phyloP scores from a whole-genome alignment of 1,140 invertebrate species.

The Ephestia elutella region DNA sequence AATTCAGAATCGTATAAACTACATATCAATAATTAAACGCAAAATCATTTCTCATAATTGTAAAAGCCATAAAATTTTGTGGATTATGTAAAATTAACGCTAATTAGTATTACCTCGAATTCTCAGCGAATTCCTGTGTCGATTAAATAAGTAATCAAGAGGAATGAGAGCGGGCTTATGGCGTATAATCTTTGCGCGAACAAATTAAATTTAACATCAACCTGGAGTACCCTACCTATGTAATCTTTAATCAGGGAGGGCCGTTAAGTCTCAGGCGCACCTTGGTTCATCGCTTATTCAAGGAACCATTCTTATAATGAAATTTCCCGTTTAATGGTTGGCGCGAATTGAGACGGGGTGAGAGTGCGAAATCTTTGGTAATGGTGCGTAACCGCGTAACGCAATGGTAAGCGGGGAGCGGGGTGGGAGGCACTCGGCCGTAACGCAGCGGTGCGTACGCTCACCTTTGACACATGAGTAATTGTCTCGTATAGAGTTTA shows the following conservation, averaged over 20 bases:
- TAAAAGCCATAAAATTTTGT: background rate
- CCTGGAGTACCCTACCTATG: slow-evolving; percentile 15
- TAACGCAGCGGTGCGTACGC: slow-evolving; percentile 9
- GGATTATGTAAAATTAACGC: slow-evolving; percentile 6
- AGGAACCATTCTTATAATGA: slow-evolving; percentile 51
- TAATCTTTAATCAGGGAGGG: slow-evolving; percentile 34
- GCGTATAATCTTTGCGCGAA: slow-evolving; percentile 29
- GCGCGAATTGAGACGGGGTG: slow-evolving; percentile 48
- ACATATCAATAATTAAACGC: background rate
- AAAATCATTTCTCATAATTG: background rate
- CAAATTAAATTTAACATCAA: slow-evolving; percentile 42
- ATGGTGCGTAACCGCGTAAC: slow-evolving; percentile 50
- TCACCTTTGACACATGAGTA: background rate
- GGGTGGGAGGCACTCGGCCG: slow-evolving; percentile 27
- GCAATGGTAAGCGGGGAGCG: slow-evolving; percentile 38
- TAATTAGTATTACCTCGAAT: slow-evolving; percentile 15
- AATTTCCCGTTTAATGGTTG: slow-evolving; percentile 53
- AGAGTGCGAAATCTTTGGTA: slow-evolving; percentile 53
- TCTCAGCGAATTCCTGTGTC: slow-evolving; percentile 22
- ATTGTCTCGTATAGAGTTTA: background rate
- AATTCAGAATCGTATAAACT: too few species aligned
- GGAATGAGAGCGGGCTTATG: slow-evolving; percentile 27
- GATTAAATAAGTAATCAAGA: slow-evolving; percentile 27
- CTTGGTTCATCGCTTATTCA: slow-evolving; percentile 47
- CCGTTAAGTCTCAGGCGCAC: slow-evolving; percentile 26